A percentile compares a stretch with the other conserved stretches of the same genome.
Conservation (phyloP, 2,113 vertebrate species). For the Aviceda subcristata region DNA sequence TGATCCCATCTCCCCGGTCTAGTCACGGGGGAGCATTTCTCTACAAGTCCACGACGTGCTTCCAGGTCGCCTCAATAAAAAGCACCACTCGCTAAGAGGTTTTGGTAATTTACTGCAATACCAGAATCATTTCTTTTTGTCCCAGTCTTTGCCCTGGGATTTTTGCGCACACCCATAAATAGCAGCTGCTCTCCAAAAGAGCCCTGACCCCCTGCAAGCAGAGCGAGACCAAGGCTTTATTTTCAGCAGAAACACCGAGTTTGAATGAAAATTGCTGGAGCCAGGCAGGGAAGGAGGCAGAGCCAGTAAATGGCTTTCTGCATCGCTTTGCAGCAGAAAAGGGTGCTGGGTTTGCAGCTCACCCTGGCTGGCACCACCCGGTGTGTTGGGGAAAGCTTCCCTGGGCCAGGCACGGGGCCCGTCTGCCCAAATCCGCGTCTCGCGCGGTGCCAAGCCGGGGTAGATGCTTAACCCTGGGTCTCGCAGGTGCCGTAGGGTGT, state of each 20-base stretch:
- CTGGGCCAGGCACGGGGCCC: accelerated
- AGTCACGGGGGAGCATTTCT: not conserved
- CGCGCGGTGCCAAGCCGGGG: not conserved
- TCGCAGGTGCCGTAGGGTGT: accelerated
- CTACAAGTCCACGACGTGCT: accelerated
- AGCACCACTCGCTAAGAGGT: not conserved
- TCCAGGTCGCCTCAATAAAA: not conserved
- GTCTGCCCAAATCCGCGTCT: not conserved
- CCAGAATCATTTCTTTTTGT: not conserved
- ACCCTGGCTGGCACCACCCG: not conserved
- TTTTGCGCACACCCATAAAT: not conserved
- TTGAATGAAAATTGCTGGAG: not conserved
- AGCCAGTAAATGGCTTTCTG: not conserved
- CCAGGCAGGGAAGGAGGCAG: not conserved
- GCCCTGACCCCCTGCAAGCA: not conserved
- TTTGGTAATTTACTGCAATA: not conserved
- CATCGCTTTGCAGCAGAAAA: not conserved
- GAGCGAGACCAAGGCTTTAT: accelerated
- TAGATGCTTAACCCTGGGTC: accelerated
- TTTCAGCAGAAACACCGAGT: not conserved
- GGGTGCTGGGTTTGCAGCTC: not conserved
- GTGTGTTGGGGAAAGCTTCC: accelerated
- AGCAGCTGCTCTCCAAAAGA: not conserved
- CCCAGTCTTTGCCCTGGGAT: not conserved
- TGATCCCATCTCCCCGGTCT: accelerated